Percentiles rank a stretch among this genome's conserved stretches.
These are phyloP conservation scores for Aegotheles bennettii DNA, from an alignment of 2,113 vertebrate genomes.

Conservation along the genomic window DNA sequence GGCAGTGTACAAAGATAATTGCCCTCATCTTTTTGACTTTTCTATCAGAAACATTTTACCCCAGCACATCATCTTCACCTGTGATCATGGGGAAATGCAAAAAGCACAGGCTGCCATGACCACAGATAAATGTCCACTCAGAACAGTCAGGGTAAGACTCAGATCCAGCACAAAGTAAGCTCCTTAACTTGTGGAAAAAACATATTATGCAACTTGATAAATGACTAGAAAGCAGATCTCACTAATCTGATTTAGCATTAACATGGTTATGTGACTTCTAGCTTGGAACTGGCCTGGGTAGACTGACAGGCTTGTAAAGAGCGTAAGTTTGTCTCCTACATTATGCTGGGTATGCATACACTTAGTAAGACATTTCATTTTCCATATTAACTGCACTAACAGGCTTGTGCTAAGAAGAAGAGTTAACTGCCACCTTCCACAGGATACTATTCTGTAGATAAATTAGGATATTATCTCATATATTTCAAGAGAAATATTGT, in stretches of 20 bases:
- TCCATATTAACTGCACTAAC: not conserved
- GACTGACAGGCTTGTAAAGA: rapidly evolving
- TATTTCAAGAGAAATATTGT: not conserved
- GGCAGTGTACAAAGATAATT: not conserved
- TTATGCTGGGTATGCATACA: not conserved
- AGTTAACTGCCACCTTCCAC: not conserved
- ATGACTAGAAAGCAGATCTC: not conserved
- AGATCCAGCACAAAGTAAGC: not conserved
- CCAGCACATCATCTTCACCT: not conserved
- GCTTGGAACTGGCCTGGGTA: not conserved
- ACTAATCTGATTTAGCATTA: not conserved
- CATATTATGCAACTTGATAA: not conserved
- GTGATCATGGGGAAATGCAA: not conserved
- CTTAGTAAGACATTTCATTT: not conserved
- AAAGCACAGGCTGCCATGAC: not conserved
- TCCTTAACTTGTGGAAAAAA: not conserved
- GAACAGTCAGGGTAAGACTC: not conserved
- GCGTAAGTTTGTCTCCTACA: not conserved
- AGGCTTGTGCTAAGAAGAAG: not conserved
- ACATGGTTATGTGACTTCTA: rapidly evolving
- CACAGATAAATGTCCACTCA: not conserved
- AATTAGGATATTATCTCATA: not conserved
- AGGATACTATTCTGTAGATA: not conserved
- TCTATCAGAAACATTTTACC: not conserved
- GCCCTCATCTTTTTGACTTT: not conserved